phyloP scores from a whole-genome alignment of 92 coral and sea anemone species.

The Siderastrea radians region DNA sequence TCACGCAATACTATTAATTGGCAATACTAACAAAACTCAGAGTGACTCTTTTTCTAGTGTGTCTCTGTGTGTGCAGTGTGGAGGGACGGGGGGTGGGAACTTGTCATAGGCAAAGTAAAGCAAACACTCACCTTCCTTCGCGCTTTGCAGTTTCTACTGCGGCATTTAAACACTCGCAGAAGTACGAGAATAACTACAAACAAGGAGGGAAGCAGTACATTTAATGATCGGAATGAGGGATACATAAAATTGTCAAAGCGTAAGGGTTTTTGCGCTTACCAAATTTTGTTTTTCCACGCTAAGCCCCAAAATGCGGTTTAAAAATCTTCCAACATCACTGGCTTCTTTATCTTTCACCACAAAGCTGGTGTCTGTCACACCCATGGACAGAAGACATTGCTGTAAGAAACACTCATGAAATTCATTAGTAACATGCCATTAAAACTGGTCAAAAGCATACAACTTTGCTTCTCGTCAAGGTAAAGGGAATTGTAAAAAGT shows the following conservation, averaged over 20 bases:
- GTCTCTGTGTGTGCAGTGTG: too few species aligned
- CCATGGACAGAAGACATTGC: slow-evolving; percentile 92
- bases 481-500: background rate
- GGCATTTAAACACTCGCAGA: slow-evolving; percentile 90
- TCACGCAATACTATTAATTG: slow-evolving; percentile 5
- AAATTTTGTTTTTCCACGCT: slow-evolving; percentile 93
- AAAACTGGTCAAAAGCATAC: background rate
- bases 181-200: slow-evolving; percentile 88
- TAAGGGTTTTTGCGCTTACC: slow-evolving; percentile 51
- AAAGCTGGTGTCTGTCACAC: slow-evolving; percentile 78
- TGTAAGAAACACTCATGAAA: background rate
- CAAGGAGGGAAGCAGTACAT: background rate
- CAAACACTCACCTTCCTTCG: slow-evolving; percentile 88
- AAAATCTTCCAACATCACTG: slow-evolving; percentile 87
- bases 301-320: slow-evolving; percentile 95
- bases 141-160: slow-evolving; percentile 93
- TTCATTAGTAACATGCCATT: background rate
- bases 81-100: background rate
- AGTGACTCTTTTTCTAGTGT: background rate
- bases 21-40: background rate
- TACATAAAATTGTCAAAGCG: too few species aligned
- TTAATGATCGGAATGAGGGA: too few species aligned
- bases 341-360: slow-evolving; percentile 96
- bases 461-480: background rate
- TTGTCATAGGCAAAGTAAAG: background rate